Base-by-base conservation (phyloP, 1,140 invertebrate genomes). In the Teleogryllus occipitalis region DNA sequence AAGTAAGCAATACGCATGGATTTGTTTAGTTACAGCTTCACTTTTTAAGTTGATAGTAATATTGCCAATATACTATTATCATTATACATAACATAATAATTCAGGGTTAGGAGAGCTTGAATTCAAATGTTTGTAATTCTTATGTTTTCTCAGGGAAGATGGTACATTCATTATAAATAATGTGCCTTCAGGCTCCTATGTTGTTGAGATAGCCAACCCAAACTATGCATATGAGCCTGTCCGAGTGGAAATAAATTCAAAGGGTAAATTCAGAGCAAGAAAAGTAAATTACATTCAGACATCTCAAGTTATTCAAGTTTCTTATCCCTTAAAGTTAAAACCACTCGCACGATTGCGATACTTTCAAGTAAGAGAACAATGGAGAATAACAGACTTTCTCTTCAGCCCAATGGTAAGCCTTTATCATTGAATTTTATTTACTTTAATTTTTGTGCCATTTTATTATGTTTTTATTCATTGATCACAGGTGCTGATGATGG, bases 211-310 rank as follows among this genome's bases (percentile, higher is more conserved):
- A 18, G 86, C 96, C 10, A 93, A 98, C 88, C 94, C 97, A 8
- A 93, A 97, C 84, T 97, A 93, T 84, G 89, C 93, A 81, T 99
- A 97, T 84, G 97, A 98, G 83, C 94, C 96, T 8, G 92, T 96
- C 3, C 89, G 97, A 80, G 95, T 99, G 0, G 97, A 99, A 87
- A 97, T 99, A 76, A 98, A 96, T 85, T 94, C 93, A 0, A 98
- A 97, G 86, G 98, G 98, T 39, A 99, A 99, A 87, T 96, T 95
- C 82, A 90, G 98, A 82, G 97, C 97, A 0, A 89, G 98, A 76
- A 96, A 95, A 88, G 93, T 99, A 0, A 99, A 99, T 87, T 92
- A 96, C 83, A 92, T 99, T 78, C 97, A 99, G 86, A 95, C 96
- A 0, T 93, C 93, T 4, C 90, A 94, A 86, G 91, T 96, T 0